Evolutionary conservation across 1,140 invertebrate species (phyloP), one percentile per base, ranked within the genome.

Genomic region (Penaeus vannamei): DNA sequence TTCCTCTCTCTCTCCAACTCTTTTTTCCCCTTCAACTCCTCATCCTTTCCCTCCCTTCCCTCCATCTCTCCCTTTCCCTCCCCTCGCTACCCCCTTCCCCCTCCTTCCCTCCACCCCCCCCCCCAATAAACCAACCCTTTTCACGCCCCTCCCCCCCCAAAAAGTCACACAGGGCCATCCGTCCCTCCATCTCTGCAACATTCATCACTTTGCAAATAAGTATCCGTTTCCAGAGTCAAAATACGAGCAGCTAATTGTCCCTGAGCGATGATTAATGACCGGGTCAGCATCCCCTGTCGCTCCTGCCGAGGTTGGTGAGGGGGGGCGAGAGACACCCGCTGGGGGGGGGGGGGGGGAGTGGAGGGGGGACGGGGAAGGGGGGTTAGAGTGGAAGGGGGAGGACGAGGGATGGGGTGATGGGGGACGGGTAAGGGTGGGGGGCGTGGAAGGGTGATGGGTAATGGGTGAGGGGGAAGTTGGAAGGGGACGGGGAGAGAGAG

Each of bases 151-250:
- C 26, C 60, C 76, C 53, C 72, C 29, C 76, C 53, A 26, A 61
- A 29, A 42, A 36, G 36, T 19, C 72, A 22, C 77, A 60, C 76
- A 53, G 32, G 61, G 53, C 62, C n/a, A 83, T 60, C 85, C 85
- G 81, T 86, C 85, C 85, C 26, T 17, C 22, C 22, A 62, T 72
- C 66, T 23, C 59, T 29, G 69, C 69, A 29, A 79, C 76, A 84
- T 79, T 84, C 87, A 84, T 84, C 87, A 89, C 87, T 89, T 89
- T 89, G 87, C 82, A 89, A 89, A 89, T 89, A 84, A 60, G 53
- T 66, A 77, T 64, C 87, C 87, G 85, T 89, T 89, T 36, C 19
- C 66, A 42, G 26, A 84, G 87, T 89, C 87, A 89, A 89, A 89
- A 89, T 79, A 89, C 87, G 29, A 66, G 29, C 86, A 36, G 87